Evolutionary conservation across 2,888 invertebrate genomes (phyloP).

Genomic region (Nymphalis c-album): DNA sequence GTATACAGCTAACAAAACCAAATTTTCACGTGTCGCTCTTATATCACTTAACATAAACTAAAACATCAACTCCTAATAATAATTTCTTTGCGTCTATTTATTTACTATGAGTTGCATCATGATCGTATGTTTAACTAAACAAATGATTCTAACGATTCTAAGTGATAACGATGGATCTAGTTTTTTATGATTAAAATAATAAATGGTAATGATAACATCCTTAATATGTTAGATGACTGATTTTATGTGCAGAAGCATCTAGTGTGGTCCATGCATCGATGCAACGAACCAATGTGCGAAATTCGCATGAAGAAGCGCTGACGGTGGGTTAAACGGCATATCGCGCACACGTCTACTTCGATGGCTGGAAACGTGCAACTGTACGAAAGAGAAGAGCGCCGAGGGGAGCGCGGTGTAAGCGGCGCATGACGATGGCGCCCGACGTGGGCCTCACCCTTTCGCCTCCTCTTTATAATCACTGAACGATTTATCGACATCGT

Average conservation of each 20-base stretch:
- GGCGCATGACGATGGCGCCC: conserved; percentile 62
- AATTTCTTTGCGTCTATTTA: conserved; percentile 24
- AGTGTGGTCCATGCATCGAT: conserved; percentile 78
- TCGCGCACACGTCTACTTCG: conserved; percentile 70
- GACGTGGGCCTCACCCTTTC: conserved; percentile 55
- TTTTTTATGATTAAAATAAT: conserved; percentile 43
- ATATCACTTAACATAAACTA: conserved; percentile 28
- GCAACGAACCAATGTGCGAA: conserved; percentile 78
- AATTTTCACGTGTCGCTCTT: conserved; percentile 13
- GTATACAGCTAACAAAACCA: conserved; percentile 1
- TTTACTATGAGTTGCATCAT: conserved; percentile 27
- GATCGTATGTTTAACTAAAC: conserved; percentile 33
- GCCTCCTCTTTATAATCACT: conserved; percentile 70
- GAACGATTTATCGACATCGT: conserved; percentile 67
- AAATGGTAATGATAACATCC: conserved; percentile 47
- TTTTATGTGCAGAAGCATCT: conserved; percentile 75
- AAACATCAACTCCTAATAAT: conserved; percentile 31
- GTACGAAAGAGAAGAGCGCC: conserved; percentile 48
- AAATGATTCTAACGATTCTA: conserved; percentile 47
- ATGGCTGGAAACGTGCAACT: conserved; percentile 70
- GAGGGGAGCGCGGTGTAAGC: conserved; percentile 45
- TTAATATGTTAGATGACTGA: conserved; percentile 58
- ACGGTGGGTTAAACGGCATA: conserved; percentile 68
- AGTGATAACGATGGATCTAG: conserved; percentile 39
- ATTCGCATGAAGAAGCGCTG: conserved; percentile 73